Evolutionary conservation across 1,140 invertebrate genomes (phyloP), one percentile per base, ranked within the genome.

Genomic region (Panulirus ornatus): DNA sequence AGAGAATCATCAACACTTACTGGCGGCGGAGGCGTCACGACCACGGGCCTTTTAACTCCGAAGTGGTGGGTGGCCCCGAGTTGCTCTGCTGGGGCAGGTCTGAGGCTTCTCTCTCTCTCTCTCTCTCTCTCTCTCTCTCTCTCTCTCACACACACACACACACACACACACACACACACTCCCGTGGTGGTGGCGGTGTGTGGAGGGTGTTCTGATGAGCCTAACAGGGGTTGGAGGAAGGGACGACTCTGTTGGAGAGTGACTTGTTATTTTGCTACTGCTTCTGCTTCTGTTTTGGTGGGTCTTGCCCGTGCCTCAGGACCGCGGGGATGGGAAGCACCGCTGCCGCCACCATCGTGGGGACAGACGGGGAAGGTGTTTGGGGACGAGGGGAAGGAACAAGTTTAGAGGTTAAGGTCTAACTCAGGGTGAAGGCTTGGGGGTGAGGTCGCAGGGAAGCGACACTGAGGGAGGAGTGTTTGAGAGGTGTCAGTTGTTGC

Each of bases 341-440:
- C n/a, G n/a, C n/a, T n/a, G n/a, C n/a, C n/a, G n/a, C n/a, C n/a
- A n/a, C n/a, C n/a, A n/a, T n/a, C 3, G 11, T 58, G 19, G 19
- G 54, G 36, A 71, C 16, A 36, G 63, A 19, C 19, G 34, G 73
- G 83, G 66, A 54, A 66, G 66, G 5, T 70, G 66, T 71, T 84
- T 51, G 19, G 83, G 70, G 66, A n/a, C 30, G 83, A 73, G 70
- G 78, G 78, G 78, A 81, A 81, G 58, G 51, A 42, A 81, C n/a
- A n/a, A n/a, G n/a, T n/a, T 34, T 79, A 51, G 51, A 36, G 78
- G 51, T 36, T 6, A 30, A 54, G 78, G 78, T 58, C 34, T 51
- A n/a, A 47, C 27, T 81, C 78, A 81, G 19, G 78, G n/a, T n/a
- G 47, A 79, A 81, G 78, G 47, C n/a, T n/a, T 54, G 38, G 78